Evolutionary conservation across 2,113 vertebrate species (phyloP).

Genomic region (Aplodontia rufa): DNA sequence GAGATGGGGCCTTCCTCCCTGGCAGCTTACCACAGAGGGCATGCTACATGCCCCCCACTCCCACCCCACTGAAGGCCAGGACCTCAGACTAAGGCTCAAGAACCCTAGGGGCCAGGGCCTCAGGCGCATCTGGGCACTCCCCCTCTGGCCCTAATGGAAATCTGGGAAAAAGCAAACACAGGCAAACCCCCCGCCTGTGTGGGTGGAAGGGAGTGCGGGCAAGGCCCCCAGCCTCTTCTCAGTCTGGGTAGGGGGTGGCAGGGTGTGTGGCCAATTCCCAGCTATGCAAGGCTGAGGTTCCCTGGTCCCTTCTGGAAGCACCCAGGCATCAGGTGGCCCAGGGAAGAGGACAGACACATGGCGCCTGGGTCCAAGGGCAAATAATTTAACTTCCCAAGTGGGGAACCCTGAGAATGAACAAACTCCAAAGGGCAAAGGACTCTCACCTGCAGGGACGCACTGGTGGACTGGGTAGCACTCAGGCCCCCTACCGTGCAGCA

Average conservation of each 20-base stretch:
- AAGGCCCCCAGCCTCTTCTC: background rate
- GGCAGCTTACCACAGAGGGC: background rate
- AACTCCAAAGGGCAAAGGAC: background rate
- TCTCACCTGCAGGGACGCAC: background rate
- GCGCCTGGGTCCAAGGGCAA: background rate
- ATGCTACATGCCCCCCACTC: no score
- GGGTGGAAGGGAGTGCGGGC: background rate
- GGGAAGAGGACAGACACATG: rapidly evolving
- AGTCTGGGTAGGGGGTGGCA: no score
- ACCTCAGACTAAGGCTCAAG: background rate
- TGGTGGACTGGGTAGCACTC: background rate
- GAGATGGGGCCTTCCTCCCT: background rate
- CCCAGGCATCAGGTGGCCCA: background rate
- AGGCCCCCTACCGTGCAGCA: background rate
- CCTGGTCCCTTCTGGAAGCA: background rate
- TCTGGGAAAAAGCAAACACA: no score
- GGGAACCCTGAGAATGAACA: background rate
- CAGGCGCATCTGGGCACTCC: background rate
- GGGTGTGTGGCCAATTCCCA: background rate
- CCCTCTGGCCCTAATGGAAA: background rate
- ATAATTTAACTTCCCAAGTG: background rate
- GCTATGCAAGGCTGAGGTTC: background rate
- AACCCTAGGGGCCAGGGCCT: no score
- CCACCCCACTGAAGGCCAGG: background rate
- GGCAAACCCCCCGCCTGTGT: no score